phyloP scores from a whole-genome alignment of 2,888 invertebrate genomes.

The Bugulina stolonifera region DNA sequence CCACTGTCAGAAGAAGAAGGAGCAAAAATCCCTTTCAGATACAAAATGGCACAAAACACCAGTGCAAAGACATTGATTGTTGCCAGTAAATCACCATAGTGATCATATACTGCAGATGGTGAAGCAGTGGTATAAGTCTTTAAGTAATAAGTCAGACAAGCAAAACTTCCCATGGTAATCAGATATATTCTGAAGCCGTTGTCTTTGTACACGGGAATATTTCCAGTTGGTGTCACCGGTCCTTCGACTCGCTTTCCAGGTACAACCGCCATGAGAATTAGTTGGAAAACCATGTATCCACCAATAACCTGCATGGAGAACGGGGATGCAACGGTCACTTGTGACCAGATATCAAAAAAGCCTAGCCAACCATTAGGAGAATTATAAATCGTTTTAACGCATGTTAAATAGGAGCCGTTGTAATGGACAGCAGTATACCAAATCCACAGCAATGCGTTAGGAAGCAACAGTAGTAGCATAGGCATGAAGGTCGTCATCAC shows the following conservation, averaged over 20 bases:
- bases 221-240: conserved; percentile 56
- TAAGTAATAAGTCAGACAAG: conserved; percentile 40
- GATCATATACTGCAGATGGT: conserved; percentile 53
- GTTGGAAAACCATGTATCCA: conserved; percentile 50
- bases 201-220: conserved; percentile 54
- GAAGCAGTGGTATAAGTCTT: conserved; percentile 42
- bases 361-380: conserved; percentile 33
- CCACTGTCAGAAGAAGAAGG: conserved; percentile 51
- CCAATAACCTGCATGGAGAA: conserved; percentile 38
- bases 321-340: conserved; percentile 36
- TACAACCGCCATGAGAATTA: conserved; percentile 52
- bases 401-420: conserved; percentile 38
- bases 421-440: conserved; percentile 39
- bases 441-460: conserved; percentile 41
- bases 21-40: conserved; percentile 47
- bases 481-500: not conserved
- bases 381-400: conserved; percentile 31
- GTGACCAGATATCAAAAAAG: conserved; percentile 40
- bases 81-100: conserved; percentile 55
- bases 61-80: conserved; percentile 54
- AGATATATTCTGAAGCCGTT: conserved; percentile 57
- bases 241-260: conserved; percentile 54
- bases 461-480: conserved; percentile 37
- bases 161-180: conserved; percentile 51
- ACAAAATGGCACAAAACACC: conserved; percentile 52